Conservation (phyloP, 2,797 vertebrate species). For the Eutrigla gurnardus region DNA sequence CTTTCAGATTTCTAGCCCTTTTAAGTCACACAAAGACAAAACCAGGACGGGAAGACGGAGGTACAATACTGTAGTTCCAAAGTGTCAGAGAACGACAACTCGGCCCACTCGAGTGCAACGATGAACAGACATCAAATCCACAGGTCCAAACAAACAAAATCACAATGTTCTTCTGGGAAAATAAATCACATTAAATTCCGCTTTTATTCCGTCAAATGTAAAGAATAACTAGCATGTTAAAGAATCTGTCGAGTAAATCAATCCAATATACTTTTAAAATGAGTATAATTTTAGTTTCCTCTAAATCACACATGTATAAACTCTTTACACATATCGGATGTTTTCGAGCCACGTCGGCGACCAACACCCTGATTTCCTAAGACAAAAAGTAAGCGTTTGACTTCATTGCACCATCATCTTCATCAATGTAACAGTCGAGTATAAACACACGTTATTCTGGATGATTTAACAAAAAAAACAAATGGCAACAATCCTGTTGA, state of each 20-base stretch:
- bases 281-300: neutral
- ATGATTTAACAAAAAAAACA: constrained; percentile 13
- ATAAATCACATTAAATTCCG: neutral
- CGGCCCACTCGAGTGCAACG: constrained; percentile 54
- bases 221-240: neutral
- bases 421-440: constrained; percentile 78
- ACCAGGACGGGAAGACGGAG: constrained; percentile 62
- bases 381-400: constrained; percentile 39
- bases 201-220: neutral
- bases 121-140: constrained; percentile 26
- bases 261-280: neutral
- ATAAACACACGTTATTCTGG: constrained; percentile 47
- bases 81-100: constrained; percentile 32
- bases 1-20: constrained; percentile 66
- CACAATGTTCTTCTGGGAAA: neutral
- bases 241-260: neutral
- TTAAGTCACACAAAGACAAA: constrained; percentile 50
- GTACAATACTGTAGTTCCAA: constrained; percentile 58
- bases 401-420: constrained; percentile 80
- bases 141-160: constrained; percentile 16
- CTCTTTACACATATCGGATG: constrained; percentile 43
- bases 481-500: constrained; percentile 18
- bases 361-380: constrained; percentile 69
- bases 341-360: neutral
- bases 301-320: constrained; percentile 19